Conservation (phyloP, 2,888 invertebrate species). For the Cancer borealis region DNA sequence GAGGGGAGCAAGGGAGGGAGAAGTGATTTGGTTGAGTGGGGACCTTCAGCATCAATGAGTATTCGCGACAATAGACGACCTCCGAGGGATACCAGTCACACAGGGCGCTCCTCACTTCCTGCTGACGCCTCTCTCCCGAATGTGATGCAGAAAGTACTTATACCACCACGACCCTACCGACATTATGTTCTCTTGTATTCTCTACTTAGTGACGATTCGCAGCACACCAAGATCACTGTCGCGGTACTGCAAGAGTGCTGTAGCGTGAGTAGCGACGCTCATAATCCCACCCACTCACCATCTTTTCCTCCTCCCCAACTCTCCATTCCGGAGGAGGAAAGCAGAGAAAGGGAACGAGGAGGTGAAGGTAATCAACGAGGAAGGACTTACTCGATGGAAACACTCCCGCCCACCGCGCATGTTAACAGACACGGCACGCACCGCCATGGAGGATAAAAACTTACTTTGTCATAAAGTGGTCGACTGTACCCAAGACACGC, state of each 20-base stretch:
- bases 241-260: not conserved
- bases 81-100: constrained; percentile 48
- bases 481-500: constrained; percentile 29
- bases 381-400: not conserved
- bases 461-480: constrained; percentile 4
- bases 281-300: not conserved
- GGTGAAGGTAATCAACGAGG: not conserved
- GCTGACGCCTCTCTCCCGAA: not conserved
- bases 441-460: constrained; percentile 4
- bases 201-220: not conserved
- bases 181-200: not conserved
- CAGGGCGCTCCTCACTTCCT: constrained; percentile 36
- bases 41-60: constrained; percentile 55
- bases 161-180: not conserved
- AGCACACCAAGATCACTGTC: not conserved
- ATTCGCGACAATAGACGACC: constrained; percentile 51
- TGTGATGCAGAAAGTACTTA: not conserved
- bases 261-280: not conserved
- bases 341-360: not conserved
- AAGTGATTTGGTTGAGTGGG: constrained; percentile 46
- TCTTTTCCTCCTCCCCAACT: not conserved
- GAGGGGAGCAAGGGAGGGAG: not conserved
- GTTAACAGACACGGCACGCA: constrained; percentile 16
- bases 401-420: not conserved
- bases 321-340: not conserved